A percentile compares a stretch with the other conserved stretches of the same genome.
Evolutionary conservation across 2,797 vertebrate genomes (phyloP).

Genomic region (Potorous gilbertii): DNA sequence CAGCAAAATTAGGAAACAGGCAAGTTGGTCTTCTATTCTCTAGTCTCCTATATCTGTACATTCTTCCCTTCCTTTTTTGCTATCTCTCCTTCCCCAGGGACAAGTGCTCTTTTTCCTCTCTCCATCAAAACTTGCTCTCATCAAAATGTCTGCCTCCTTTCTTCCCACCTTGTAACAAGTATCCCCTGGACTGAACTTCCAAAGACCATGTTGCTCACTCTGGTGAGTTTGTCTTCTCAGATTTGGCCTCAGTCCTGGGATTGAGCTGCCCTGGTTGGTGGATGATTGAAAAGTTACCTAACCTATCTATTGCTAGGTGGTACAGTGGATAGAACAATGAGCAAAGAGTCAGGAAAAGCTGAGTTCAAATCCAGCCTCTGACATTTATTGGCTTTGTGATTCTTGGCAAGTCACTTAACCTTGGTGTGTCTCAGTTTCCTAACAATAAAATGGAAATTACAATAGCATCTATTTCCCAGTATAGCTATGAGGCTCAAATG

Average conservation of each 20-base stretch:
- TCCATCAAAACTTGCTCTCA: background rate
- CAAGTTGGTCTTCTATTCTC: background rate
- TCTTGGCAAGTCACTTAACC: background rate
- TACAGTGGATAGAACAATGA: background rate
- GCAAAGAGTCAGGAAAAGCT: background rate
- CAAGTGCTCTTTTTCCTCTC: background rate
- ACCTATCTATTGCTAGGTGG: background rate
- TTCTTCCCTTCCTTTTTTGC: background rate
- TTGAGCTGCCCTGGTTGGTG: background rate
- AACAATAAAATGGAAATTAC: background rate
- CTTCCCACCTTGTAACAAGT: background rate
- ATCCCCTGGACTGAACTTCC: background rate
- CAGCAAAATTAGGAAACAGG: background rate
- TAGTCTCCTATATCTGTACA: background rate
- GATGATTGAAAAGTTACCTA: background rate
- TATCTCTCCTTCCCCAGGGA: no score
- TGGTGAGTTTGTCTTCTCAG: background rate
- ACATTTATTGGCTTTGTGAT: background rate
- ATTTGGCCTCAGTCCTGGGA: background rate
- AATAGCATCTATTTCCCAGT: background rate
- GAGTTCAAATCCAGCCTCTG: background rate
- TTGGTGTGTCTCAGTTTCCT: background rate
- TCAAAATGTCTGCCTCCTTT: background rate
- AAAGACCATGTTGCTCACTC: background rate
- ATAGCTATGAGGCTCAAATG: background rate